Evolutionary conservation across 1,140 invertebrate genomes (phyloP).

Genomic region (Drosophila lacteicornis): DNA sequence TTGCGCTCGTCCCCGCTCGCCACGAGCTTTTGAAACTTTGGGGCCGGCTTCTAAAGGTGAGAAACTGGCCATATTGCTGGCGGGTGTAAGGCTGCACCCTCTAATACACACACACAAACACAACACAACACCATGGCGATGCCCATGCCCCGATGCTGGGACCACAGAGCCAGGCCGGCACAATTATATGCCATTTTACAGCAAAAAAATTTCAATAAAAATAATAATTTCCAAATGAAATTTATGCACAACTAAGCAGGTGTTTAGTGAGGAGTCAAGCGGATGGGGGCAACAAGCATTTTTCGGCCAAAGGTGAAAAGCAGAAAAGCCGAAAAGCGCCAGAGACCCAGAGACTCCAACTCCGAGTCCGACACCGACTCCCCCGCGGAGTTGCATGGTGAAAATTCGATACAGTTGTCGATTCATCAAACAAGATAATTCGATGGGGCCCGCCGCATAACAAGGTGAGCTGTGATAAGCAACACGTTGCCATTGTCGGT

Average conservation of each 20-base stretch:
- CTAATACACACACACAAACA: constrained; percentile 45
- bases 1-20: constrained; percentile 42
- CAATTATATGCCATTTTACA: constrained; percentile 78
- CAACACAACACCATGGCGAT: not conserved
- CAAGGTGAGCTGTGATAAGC: constrained; percentile 70
- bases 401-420: constrained; percentile 80
- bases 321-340: constrained; percentile 1
- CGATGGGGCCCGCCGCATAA: constrained; percentile 18
- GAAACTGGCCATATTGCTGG: constrained; percentile 79
- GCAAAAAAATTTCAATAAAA: constrained; percentile 77
- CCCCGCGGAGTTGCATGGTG: constrained; percentile 39
- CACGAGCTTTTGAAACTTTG: constrained; percentile 59
- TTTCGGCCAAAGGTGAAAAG: constrained; percentile 37
- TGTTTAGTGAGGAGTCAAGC: constrained; percentile 73
- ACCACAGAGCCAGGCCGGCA: constrained; percentile 46
- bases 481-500: constrained; percentile 70
- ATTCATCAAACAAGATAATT: constrained; percentile 83
- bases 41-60: constrained; percentile 77
- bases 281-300: constrained; percentile 13
- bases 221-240: constrained; percentile 74
- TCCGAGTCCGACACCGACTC: not conserved
- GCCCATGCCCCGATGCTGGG: constrained; percentile 7
- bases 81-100: constrained; percentile 70
- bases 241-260: constrained; percentile 79
- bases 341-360: constrained; percentile 5